Evolutionary conservation across 2,888 invertebrate species (phyloP), one percentile per base, ranked within the genome.

Genomic region (Diarsia mendica): DNA sequence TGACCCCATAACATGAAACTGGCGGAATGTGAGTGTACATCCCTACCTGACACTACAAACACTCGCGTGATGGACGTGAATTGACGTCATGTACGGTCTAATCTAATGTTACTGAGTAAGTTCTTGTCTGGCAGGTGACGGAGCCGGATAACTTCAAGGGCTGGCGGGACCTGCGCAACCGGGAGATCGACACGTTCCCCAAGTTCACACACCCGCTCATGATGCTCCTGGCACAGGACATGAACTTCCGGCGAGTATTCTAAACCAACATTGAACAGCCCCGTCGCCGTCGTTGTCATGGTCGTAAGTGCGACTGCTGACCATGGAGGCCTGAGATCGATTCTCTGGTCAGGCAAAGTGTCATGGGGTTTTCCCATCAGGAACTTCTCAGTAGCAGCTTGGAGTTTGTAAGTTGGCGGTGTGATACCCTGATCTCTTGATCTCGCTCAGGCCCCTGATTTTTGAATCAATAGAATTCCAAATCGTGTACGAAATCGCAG

Each of bases 181-280:
- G 94, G 1, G 92, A 95, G 79, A 91, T 93, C 71, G 95, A 95
- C 83, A 94, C 94, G 0, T 94, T 90, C 79, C 95, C 95, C 3
- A 95, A 95, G 85, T 82, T 95, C 53, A 93, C 94, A 9, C 93
- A 94, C 83, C 94, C 95, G n/a, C 84, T 95, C 48, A 89, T 95
- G 85, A 91, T 92, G 92, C 87, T 93, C 58, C 89, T 90, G 28
- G 93, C 93, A 0, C 90, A 94, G 60, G 95, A 95, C 79, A 82
- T 95, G 48, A 85, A 94, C 77, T 93, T 94, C 77, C 88, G 93
- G 95, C 94, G 55, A 8, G 79, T 84, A 53, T 28, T 18, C 28
- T 33, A 60, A 60, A 33, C 18, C 9, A 18, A 60, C 9, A 58
- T 28, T 55, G 0, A 15, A 5, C 15, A 3, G 28, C 28, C 28